Conservation (phyloP, 2,888 invertebrate species). For the Fragum fragum region DNA sequence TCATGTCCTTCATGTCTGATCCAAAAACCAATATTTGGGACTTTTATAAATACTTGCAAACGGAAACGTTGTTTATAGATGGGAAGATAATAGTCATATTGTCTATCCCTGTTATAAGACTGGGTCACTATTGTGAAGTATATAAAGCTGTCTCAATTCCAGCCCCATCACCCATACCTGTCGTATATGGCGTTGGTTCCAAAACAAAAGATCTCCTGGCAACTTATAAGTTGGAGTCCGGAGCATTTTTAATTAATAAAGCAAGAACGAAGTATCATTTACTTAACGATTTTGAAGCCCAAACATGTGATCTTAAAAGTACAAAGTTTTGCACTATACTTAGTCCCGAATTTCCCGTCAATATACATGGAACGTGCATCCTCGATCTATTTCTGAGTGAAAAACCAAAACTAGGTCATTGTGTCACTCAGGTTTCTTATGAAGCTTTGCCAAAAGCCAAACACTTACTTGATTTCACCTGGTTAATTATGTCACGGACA, state of each 20-base stretch:
- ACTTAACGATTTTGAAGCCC: neutral
- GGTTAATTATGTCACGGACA: neutral
- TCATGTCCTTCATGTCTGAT: neutral
- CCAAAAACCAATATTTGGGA: constrained; percentile 17
- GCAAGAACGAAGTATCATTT: neutral
- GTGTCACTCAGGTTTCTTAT: too few species aligned
- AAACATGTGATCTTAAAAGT: neutral
- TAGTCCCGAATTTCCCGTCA: neutral
- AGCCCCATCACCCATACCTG: neutral
- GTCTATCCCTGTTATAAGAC: neutral
- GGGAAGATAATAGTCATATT: neutral
- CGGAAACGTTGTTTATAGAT: neutral
- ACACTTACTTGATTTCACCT: constrained; percentile 5
- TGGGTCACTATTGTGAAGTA: neutral
- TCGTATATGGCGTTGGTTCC: neutral
- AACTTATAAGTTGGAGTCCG: neutral
- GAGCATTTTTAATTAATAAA: neutral
- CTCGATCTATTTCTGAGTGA: neutral
- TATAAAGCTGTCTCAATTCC: neutral
- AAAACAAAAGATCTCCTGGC: neutral
- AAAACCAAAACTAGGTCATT: too few species aligned
- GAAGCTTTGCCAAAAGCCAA: neutral
- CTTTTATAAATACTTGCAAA: neutral
- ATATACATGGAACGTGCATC: constrained; percentile 17
- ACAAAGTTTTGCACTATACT: neutral